phyloP scores from a whole-genome alignment of 92 coral and sea anemone species.

The Siderastrea siderea region DNA sequence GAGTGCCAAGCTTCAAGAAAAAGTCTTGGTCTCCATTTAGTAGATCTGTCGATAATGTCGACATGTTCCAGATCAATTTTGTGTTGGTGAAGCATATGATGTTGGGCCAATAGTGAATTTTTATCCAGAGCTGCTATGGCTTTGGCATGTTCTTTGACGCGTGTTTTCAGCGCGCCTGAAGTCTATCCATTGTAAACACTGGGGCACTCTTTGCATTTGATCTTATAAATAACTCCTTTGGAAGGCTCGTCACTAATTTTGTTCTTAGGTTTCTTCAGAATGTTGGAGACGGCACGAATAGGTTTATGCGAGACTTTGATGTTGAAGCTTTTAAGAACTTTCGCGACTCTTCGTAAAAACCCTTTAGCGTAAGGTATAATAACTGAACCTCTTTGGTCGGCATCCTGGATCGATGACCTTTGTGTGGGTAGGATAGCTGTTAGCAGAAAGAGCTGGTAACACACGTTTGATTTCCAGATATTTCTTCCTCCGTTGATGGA shows the following conservation, averaged over 20 bases:
- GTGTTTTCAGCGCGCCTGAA: slow-evolving; percentile 14
- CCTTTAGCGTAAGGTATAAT: background rate
- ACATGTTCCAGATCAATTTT: slow-evolving; percentile 17
- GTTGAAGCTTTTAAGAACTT: background rate
- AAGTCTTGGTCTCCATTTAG: slow-evolving; percentile 42
- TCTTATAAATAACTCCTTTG: background rate
- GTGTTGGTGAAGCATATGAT: slow-evolving; percentile 24
- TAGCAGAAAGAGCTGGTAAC: no score
- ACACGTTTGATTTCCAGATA: no score
- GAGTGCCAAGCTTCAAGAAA: slow-evolving; percentile 54
- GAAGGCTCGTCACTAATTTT: background rate
- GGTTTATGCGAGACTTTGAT: slow-evolving; percentile 1
- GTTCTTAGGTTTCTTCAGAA: background rate
- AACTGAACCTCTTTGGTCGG: background rate
- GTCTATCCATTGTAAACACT: background rate
- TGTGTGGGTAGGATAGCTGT: no score
- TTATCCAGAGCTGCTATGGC: slow-evolving; percentile 35
- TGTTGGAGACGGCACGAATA: background rate
- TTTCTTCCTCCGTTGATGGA: no score
- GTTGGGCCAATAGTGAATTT: slow-evolving; percentile 45
- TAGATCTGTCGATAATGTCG: slow-evolving; percentile 41
- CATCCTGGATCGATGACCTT: background rate
- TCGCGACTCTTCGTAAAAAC: background rate
- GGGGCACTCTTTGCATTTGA: background rate
- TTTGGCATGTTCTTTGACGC: slow-evolving; percentile 9